Evolutionary conservation across 2,113 vertebrate genomes (phyloP).

Genomic region (Colaptes auratus): DNA sequence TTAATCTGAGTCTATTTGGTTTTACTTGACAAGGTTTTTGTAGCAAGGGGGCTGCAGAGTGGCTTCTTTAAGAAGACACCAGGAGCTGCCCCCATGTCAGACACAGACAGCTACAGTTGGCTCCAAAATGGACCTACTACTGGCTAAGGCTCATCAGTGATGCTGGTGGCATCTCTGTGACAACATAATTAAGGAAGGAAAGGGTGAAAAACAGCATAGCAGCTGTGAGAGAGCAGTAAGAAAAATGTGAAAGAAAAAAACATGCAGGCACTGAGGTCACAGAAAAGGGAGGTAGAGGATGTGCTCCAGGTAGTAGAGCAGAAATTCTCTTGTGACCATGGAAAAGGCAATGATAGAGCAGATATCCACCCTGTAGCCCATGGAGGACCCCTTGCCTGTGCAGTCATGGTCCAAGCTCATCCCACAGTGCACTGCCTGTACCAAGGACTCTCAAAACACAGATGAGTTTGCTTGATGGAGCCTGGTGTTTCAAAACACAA

Average conservation of each 20-base stretch:
- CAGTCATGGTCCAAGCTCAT: not conserved
- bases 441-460: not conserved
- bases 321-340: not conserved
- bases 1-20: not conserved
- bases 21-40: too few species aligned
- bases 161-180: not conserved
- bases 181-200: not conserved
- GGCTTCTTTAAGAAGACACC: not conserved
- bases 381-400: not conserved
- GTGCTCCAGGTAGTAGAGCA: not conserved
- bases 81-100: not conserved
- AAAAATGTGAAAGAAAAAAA: not conserved
- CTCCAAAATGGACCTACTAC: not conserved
- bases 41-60: not conserved
- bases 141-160: not conserved
- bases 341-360: not conserved
- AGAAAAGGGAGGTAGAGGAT: not conserved
- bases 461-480: not conserved
- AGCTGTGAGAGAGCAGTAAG: not conserved
- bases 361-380: too few species aligned
- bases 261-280: not conserved
- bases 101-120: not conserved
- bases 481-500: not conserved
- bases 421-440: not conserved
- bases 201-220: not conserved